These are phyloP conservation scores for Vombatus ursinus DNA, from an alignment of 2,113 vertebrate genomes.

Conservation along the genomic window DNA sequence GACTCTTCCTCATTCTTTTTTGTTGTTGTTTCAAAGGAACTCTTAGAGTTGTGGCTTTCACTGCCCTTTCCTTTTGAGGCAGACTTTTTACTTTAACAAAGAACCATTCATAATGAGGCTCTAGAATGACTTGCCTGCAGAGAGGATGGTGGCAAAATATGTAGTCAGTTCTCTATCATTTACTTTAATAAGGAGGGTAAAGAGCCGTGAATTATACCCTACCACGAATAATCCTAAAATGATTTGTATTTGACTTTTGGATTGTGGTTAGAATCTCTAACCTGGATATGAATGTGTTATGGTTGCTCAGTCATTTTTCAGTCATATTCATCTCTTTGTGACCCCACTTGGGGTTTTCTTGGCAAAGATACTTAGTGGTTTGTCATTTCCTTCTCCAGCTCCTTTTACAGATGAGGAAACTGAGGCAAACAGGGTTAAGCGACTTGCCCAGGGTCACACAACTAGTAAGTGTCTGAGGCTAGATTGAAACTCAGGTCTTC, in stretches of 20 bases:
- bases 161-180: background rate
- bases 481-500: background rate
- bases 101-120: background rate
- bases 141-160: background rate
- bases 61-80: background rate
- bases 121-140: background rate
- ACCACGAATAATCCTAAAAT: background rate
- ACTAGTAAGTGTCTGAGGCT: background rate
- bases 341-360: background rate
- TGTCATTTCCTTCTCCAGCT: background rate
- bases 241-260: background rate
- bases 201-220: background rate
- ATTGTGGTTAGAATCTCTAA: background rate
- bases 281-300: background rate
- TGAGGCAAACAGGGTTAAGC: background rate
- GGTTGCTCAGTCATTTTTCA: background rate
- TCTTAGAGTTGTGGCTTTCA: background rate
- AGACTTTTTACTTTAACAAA: background rate
- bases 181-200: background rate
- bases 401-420: background rate
- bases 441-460: background rate
- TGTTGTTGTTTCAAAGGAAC: background rate
- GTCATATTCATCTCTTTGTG: background rate
- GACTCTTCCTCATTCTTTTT: background rate
- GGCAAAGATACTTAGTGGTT: background rate